Conservation (phyloP, 2,797 vertebrate genomes). For the Spinibarbus caldwelli region DNA sequence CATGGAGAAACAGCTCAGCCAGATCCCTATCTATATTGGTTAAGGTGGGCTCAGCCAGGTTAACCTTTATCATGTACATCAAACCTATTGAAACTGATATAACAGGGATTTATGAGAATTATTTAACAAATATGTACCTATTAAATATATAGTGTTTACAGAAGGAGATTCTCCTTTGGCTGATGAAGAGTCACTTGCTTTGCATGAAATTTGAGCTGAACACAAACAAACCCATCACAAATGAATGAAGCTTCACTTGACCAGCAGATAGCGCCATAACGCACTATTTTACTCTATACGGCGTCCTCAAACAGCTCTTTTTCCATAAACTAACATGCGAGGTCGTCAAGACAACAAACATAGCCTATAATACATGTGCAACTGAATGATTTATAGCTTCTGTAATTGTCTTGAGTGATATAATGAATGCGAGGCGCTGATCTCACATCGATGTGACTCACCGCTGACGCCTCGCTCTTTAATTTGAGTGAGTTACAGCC, state of each 20-base stretch:
- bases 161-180: neutral
- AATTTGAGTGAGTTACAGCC: conserved; percentile 33
- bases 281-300: neutral
- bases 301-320: neutral
- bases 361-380: neutral
- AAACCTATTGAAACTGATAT: neutral
- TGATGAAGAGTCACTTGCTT: neutral
- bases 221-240: neutral
- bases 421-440: no score
- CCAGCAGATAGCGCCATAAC: conserved; percentile 32
- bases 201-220: conserved; percentile 3
- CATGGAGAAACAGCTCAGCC: neutral
- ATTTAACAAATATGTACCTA: neutral
- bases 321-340: neutral
- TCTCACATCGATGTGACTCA: no score
- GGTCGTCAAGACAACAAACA: neutral
- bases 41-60: neutral
- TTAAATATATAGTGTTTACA: neutral
- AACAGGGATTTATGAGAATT: neutral
- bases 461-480: conserved; percentile 20
- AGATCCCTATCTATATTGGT: no score
- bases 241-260: neutral
- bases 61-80: neutral
- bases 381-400: neutral
- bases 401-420: neutral